Evolutionary conservation across 2,888 invertebrate species (phyloP).

Genomic region (Amiota minor): DNA sequence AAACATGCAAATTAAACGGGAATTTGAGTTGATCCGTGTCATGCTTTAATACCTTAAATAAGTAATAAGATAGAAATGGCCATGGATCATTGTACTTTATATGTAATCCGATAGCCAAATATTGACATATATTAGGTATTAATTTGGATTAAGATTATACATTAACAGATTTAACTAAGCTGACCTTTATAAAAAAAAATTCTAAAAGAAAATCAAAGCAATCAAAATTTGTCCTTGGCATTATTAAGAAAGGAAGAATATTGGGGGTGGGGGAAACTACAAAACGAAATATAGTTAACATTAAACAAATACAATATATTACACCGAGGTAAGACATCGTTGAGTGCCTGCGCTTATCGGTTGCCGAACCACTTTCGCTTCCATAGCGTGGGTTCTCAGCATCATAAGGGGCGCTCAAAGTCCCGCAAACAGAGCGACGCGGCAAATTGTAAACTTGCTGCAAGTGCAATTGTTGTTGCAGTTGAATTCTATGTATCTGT

Average conservation of each 20-base stretch:
- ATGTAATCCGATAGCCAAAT: too few species aligned
- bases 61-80: too few species aligned
- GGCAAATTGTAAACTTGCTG: constrained; percentile 42
- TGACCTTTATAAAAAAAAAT: neutral
- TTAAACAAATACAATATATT: constrained; percentile 55
- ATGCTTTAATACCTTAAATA: too few species aligned
- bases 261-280: neutral
- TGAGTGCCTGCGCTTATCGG: constrained; percentile 70
- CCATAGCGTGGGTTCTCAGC: constrained; percentile 11
- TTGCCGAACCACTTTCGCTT: constrained; percentile 36
- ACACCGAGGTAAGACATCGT: constrained; percentile 73
- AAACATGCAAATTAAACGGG: too few species aligned
- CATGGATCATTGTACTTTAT: too few species aligned
- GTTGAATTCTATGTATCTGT: constrained; percentile 23
- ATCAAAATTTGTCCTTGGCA: neutral
- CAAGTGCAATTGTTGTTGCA: constrained; percentile 40
- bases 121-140: too few species aligned
- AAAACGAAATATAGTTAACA: neutral
- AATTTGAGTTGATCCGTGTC: too few species aligned
- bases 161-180: too few species aligned
- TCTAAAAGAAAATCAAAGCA: neutral
- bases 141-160: too few species aligned
- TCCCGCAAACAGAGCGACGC: constrained; percentile 69
- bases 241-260: neutral
- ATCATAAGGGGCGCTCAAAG: constrained; percentile 62